Percentiles rank a stretch among this genome's conserved stretches.
These are phyloP conservation scores for Romanogobio albipinnatus DNA, from an alignment of 2,113 vertebrate species.

Conservation along the genomic window DNA sequence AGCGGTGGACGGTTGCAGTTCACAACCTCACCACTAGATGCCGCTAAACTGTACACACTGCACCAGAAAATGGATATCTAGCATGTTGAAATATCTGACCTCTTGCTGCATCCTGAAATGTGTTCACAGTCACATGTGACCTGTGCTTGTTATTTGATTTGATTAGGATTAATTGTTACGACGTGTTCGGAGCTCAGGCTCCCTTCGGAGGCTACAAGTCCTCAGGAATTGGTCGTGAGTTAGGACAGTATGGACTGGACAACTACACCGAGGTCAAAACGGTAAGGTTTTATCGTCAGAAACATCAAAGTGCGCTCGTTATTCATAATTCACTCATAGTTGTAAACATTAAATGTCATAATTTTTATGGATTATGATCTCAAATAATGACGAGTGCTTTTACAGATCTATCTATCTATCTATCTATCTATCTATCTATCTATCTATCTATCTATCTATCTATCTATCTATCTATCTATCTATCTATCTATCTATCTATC, in stretches of 20 bases:
- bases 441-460: no score
- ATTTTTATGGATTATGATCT: background rate
- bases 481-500: no score
- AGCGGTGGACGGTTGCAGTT: no score
- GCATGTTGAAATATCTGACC: background rate
- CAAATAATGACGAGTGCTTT: background rate
- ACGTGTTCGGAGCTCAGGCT: conserved; percentile 89
- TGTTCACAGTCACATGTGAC: background rate
- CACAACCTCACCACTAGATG: no score
- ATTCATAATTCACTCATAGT: background rate
- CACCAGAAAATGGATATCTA: background rate
- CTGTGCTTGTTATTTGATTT: conserved; percentile 32
- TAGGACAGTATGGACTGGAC: conserved; percentile 90
- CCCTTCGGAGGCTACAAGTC: conserved; percentile 96
- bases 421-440: no score
- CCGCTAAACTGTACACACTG: no score
- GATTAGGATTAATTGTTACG: conserved; percentile 94
- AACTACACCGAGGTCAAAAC: conserved; percentile 94
- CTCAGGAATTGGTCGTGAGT: conserved; percentile 89
- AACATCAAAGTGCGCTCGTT: background rate
- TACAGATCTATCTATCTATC: background rate
- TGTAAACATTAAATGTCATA: background rate
- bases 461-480: no score
- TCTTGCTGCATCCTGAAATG: background rate
- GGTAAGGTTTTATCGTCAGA: conserved; percentile 71